phyloP scores from a whole-genome alignment of 2,888 invertebrate genomes.

The Lasioglossum leucozonium region DNA sequence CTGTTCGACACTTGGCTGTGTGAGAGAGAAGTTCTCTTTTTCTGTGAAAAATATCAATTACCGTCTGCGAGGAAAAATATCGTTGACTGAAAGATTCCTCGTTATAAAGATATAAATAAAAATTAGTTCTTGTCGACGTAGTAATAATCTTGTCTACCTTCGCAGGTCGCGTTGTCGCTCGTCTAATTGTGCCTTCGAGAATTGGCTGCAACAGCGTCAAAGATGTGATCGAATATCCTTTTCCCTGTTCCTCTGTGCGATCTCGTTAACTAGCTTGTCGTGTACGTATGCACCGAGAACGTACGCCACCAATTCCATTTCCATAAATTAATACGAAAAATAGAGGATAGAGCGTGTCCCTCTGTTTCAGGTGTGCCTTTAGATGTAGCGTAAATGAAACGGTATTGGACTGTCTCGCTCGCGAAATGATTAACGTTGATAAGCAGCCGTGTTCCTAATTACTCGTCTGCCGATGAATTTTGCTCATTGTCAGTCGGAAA shows the following conservation, averaged over 20 bases:
- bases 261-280: neutral
- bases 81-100: no score
- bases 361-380: neutral
- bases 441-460: neutral
- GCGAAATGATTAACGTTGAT: neutral
- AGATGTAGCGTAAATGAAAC: neutral
- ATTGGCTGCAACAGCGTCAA: neutral
- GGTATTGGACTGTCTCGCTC: neutral
- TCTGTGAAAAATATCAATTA: no score
- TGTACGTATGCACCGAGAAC: neutral
- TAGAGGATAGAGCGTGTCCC: neutral
- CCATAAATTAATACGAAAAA: slow-evolving; percentile 5
- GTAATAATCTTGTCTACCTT: no score
- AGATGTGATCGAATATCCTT: neutral
- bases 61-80: no score
- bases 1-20: no score
- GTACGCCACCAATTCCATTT: neutral
- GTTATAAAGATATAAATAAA: no score
- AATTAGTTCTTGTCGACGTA: no score
- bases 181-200: neutral
- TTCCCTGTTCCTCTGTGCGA: neutral
- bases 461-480: neutral
- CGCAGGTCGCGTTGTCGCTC: neutral
- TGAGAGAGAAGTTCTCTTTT: no score
- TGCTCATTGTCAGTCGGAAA: neutral